phyloP scores from a whole-genome alignment of 2,113 vertebrate species.

The Cottus gobio region DNA sequence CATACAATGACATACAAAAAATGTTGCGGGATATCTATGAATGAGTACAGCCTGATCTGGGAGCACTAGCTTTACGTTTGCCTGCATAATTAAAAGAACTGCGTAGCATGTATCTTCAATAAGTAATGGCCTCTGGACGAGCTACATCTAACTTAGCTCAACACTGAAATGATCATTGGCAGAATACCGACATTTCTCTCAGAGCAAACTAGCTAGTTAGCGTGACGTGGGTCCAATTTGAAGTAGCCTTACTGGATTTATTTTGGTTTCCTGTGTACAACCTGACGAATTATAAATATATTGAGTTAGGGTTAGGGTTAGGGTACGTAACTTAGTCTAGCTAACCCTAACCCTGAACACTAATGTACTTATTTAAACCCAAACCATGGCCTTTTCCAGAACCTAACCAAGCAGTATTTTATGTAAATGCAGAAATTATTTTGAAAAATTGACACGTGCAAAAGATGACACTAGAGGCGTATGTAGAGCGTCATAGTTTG shows the following conservation, averaged over 20 bases:
- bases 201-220: not conserved
- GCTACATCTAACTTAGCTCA: too few species aligned
- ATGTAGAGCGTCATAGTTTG: not conserved
- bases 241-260: not conserved
- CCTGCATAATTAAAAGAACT: not conserved
- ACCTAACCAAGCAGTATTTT: not conserved
- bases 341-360: not conserved
- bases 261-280: not conserved
- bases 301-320: too few species aligned
- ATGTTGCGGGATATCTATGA: too few species aligned
- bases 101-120: not conserved
- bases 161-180: not conserved
- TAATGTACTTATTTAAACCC: not conserved
- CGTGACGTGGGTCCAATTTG: not conserved
- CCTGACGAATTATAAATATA: not conserved
- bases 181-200: not conserved
- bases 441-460: too few species aligned
- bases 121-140: not conserved
- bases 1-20: too few species aligned
- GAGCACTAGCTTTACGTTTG: not conserved
- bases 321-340: not conserved
- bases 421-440: not conserved
- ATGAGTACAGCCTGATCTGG: too few species aligned
- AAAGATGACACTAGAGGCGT: not conserved
- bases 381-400: not conserved